Base-by-base conservation (phyloP, 1,140 invertebrate species). In the Hypsibius dujardini region DNA sequence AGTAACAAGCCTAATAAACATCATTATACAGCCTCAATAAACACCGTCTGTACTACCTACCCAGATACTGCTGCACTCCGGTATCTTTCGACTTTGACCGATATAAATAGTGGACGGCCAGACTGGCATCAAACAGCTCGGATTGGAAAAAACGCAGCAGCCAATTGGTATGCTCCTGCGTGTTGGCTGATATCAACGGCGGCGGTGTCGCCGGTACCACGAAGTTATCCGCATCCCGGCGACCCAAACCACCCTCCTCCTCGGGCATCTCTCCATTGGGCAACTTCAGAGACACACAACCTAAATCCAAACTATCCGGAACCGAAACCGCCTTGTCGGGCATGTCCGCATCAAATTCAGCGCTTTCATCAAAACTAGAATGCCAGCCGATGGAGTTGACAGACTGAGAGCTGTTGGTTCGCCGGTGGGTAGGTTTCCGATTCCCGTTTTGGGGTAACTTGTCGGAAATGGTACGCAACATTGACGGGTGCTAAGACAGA, bases 41-140 rank as follows among this genome's bases (percentile, higher is more conserved):
- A 28, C 28, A 28, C 28, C 28, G 28, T 28, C 28, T 28, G 28
- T 46, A 72, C 71, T 15, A 78, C 80, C 81, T 78, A 86, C 91
- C 92, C 78, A 95, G 86, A 80, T 97, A 97, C 75, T 88, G 90
- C 77, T 95, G 89, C 69, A 97, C 93, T 69, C 93, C 94, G 42
- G 91, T 89, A 80, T 98, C 94, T 81, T 67, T 67, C 12, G 62
- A 67, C 73, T 97, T 97, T n/a, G 92, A 95, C 78, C 95, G 95
- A 77, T 93, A 96, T 47, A 98, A 82, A 84, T 98, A 97, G 77
- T 90, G 90, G 77, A 98, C 92, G 45, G 93, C 94, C 84, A 97
- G 95, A 72, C 90, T 90, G 85, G 96, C 95, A 79, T 96, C 90
- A 79, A 98, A 98, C 71, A 95, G 84, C 82, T 91, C 92, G 74